A percentile compares a stretch with the other conserved stretches of the same genome.
These are phyloP conservation scores for Pachymerium ferrugineum DNA, from an alignment of 2,888 invertebrate species.

Conservation along the genomic window DNA sequence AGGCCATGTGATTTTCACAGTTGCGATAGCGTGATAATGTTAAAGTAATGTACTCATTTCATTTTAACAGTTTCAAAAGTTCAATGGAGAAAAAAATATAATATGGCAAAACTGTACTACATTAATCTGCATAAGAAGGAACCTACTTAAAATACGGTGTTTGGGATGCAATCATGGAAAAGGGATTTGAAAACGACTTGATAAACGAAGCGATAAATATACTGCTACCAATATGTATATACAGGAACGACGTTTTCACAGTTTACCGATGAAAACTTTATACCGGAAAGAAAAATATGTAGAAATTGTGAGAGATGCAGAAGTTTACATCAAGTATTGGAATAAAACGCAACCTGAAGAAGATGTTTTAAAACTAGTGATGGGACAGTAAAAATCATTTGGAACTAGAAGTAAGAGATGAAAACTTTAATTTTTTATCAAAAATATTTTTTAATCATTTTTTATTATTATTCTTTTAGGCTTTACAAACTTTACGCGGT, in stretches of 20 bases:
- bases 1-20: too few species aligned
- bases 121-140: background rate
- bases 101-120: background rate
- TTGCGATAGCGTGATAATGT: too few species aligned
- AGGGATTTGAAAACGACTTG: background rate
- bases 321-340: too few species aligned
- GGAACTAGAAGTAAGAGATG: background rate
- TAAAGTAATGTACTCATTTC: too few species aligned
- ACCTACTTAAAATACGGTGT: background rate
- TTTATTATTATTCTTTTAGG: too few species aligned
- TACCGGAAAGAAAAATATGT: background rate
- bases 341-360: background rate
- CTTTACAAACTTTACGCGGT: background rate
- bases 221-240: background rate
- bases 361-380: background rate
- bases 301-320: background rate
- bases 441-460: too few species aligned
- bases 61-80: too few species aligned
- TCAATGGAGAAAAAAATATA: background rate
- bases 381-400: background rate
- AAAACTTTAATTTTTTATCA: too few species aligned
- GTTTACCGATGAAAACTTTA: background rate
- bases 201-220: background rate
- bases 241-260: background rate
- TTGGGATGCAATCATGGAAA: background rate